phyloP scores from a whole-genome alignment of 2,888 invertebrate genomes.

The Maniola hyperantus region DNA sequence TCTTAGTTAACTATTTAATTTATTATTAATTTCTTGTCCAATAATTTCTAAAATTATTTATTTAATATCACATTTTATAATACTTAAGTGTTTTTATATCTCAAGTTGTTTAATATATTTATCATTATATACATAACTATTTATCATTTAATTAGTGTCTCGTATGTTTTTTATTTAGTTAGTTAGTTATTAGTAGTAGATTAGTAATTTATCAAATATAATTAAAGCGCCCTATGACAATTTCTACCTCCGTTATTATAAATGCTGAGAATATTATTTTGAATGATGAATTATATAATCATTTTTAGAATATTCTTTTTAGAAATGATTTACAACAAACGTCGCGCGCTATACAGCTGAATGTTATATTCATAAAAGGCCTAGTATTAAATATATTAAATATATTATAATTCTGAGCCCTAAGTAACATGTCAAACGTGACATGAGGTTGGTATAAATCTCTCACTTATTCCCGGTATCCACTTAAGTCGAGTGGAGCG shows the following conservation, averaged over 20 bases:
- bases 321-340: not conserved
- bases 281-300: no score
- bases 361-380: not conserved
- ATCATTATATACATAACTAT: not conserved
- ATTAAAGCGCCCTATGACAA: not conserved
- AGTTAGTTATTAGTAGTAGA: not conserved
- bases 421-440: no score
- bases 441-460: no score
- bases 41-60: not conserved
- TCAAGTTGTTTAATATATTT: no score
- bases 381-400: not conserved
- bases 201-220: not conserved
- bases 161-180: not conserved
- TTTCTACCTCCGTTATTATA: conserved; percentile 4
- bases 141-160: not conserved
- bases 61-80: not conserved
- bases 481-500: no score
- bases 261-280: not conserved
- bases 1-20: no score
- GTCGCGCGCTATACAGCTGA: not conserved
- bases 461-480: no score
- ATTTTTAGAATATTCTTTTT: not conserved
- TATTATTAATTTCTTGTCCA: no score
- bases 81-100: no score
- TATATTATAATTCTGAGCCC: no score